Conservation (phyloP, 2,797 vertebrate genomes). For the Notamacropus eugenii region DNA sequence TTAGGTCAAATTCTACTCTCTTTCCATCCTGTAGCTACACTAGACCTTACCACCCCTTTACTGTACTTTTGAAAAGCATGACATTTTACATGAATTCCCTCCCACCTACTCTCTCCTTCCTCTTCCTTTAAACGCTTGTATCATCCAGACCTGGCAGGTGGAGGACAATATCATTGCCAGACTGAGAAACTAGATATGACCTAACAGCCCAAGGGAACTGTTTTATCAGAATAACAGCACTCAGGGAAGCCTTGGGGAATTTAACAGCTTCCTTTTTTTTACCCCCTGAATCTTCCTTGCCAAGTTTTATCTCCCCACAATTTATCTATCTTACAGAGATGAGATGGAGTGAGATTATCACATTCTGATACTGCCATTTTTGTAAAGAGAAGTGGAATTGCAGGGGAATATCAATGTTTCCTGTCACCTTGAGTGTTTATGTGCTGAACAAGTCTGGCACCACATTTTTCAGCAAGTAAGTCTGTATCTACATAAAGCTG, state of each 20-base stretch:
- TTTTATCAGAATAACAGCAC: slow-evolving; percentile 49
- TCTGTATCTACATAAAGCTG: not conserved
- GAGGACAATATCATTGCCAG: slow-evolving; percentile 2
- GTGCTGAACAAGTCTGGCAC: not conserved
- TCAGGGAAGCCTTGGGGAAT: slow-evolving; percentile 17
- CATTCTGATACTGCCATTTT: slow-evolving; percentile 58
- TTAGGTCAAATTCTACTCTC: not conserved
- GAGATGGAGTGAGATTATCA: slow-evolving; percentile 58
- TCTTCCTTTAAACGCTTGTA: not conserved
- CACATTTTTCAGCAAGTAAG: slow-evolving; percentile 31
- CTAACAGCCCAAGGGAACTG: slow-evolving; percentile 1
- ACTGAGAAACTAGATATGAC: not conserved
- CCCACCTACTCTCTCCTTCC: not conserved
- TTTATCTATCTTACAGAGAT: slow-evolving; percentile 53
- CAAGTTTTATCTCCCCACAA: slow-evolving; percentile 61
- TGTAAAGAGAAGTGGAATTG: slow-evolving; percentile 8
- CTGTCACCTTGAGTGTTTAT: slow-evolving; percentile 22
- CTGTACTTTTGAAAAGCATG: not conserved
- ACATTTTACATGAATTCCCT: not conserved
- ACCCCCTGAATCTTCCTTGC: slow-evolving; percentile 25
- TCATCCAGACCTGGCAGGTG: not conserved
- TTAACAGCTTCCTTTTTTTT: slow-evolving; percentile 55
- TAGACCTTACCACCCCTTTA: not conserved
- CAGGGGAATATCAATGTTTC: slow-evolving; percentile 17
- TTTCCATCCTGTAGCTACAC: not conserved